phyloP scores from a whole-genome alignment of 1,140 invertebrate species.

The Drosophila elegans region DNA sequence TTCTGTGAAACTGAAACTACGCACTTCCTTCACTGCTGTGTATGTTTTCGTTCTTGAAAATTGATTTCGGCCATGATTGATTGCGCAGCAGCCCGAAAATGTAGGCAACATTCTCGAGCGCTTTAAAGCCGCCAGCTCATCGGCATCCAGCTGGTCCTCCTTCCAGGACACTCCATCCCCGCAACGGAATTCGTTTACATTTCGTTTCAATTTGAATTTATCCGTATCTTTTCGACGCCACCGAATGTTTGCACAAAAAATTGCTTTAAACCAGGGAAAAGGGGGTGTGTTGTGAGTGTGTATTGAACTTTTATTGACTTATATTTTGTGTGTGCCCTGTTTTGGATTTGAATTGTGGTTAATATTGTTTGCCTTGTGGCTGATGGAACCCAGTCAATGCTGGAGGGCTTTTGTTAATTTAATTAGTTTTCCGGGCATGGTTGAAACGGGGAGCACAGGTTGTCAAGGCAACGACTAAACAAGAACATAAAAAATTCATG shows the following conservation, averaged over 20 bases:
- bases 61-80: slow-evolving; percentile 81
- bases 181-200: slow-evolving; percentile 58
- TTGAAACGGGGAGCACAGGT: background rate
- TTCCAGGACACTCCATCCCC: slow-evolving; percentile 6
- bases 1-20: slow-evolving; percentile 50
- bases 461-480: background rate
- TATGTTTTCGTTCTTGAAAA: slow-evolving; percentile 55
- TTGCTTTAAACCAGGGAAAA: background rate
- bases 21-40: slow-evolving; percentile 29
- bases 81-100: slow-evolving; percentile 65
- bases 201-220: slow-evolving; percentile 72
- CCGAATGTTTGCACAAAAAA: slow-evolving; percentile 49
- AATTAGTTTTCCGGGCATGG: slow-evolving; percentile 44
- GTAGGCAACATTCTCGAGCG: slow-evolving; percentile 54
- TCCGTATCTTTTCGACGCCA: slow-evolving; percentile 36
- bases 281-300: background rate
- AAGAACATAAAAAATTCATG: too few species aligned
- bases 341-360: slow-evolving; percentile 58
- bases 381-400: slow-evolving; percentile 26
- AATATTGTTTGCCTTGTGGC: slow-evolving; percentile 57
- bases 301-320: slow-evolving; percentile 70
- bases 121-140: slow-evolving; percentile 33
- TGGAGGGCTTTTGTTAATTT: slow-evolving; percentile 58
- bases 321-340: slow-evolving; percentile 42
- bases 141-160: background rate